Percentiles rank a stretch among this genome's conserved stretches.
Conservation (phyloP, 1,140 invertebrate genomes). For the Neelides sp. region DNA sequence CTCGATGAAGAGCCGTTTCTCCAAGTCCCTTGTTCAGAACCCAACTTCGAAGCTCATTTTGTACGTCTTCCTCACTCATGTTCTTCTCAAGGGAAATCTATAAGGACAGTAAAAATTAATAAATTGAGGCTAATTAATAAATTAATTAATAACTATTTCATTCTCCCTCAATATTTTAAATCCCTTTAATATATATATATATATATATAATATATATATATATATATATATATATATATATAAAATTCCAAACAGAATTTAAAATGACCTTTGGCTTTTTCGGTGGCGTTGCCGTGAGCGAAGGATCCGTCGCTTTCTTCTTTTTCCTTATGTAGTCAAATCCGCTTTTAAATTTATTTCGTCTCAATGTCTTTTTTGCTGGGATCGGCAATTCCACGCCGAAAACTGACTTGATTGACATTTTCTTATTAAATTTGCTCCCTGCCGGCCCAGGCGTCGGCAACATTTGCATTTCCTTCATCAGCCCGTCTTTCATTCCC, state of each 20-base stretch:
- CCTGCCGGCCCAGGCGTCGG: slow-evolving; percentile 21
- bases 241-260: slow-evolving; percentile 1
- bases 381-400: slow-evolving; percentile 24
- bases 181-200: too few relatives aligned
- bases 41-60: slow-evolving; percentile 74
- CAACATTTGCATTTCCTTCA: slow-evolving; percentile 13
- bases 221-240: too few relatives aligned
- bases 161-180: too few relatives aligned
- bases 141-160: slow-evolving; percentile 1
- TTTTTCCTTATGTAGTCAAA: slow-evolving; percentile 82
- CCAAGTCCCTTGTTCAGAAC: slow-evolving; percentile 86
- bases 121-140: too few relatives aligned
- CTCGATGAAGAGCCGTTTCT: slow-evolving; percentile 77
- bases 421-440: slow-evolving; percentile 26
- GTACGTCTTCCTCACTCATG: slow-evolving; percentile 53
- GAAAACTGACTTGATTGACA: slow-evolving; percentile 32
- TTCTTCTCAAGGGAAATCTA: slow-evolving; percentile 26
- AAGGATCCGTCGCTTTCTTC: slow-evolving; percentile 45
- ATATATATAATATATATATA: too few relatives aligned
- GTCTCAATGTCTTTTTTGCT: slow-evolving; percentile 26
- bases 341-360: slow-evolving; percentile 38
- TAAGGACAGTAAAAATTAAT: slow-evolving; percentile 11
- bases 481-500: slow-evolving; percentile 14
- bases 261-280: slow-evolving; percentile 27
- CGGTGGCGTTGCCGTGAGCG: slow-evolving; percentile 18